Percentiles rank a stretch among this genome's conserved stretches.
Conservation (phyloP, 2,113 vertebrate genomes). For the Aegotheles bennettii region DNA sequence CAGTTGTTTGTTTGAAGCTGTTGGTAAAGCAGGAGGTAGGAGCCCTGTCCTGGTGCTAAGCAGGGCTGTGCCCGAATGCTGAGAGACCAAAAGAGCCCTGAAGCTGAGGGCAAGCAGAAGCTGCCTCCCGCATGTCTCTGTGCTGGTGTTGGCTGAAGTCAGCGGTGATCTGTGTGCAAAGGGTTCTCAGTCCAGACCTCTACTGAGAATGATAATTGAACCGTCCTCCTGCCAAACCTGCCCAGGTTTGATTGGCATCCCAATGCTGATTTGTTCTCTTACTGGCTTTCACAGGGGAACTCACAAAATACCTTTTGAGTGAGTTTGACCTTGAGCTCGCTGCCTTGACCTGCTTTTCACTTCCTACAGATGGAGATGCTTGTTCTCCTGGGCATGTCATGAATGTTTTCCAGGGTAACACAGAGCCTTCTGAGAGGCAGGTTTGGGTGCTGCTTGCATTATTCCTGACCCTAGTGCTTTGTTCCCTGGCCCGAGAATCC, state of each 20-base stretch:
- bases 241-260: slow-evolving; percentile 9
- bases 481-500: slow-evolving; percentile 1
- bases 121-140: neutral
- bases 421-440: slow-evolving; percentile 63
- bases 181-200: neutral
- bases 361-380: slow-evolving; percentile 69
- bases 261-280: neutral
- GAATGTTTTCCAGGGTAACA: slow-evolving; percentile 36
- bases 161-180: neutral
- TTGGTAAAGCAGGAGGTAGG: slow-evolving; percentile 27
- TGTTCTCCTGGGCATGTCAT: slow-evolving; percentile 65
- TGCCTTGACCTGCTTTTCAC: slow-evolving; percentile 65
- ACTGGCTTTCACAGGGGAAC: slow-evolving; percentile 26
- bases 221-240: neutral
- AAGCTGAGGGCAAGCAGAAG: neutral
- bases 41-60: neutral
- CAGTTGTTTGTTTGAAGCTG: neutral
- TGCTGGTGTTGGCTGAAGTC: neutral
- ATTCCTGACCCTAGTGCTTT: slow-evolving; percentile 46
- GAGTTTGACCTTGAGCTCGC: slow-evolving; percentile 59
- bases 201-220: neutral
- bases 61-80: neutral
- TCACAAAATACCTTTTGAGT: slow-evolving; percentile 24
- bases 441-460: slow-evolving; percentile 55
- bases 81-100: neutral